A percentile compares a stretch with the other conserved stretches of the same genome.
Evolutionary conservation across 2,797 vertebrate species (phyloP).

Genomic region (Hypotaenidia okinawae): DNA sequence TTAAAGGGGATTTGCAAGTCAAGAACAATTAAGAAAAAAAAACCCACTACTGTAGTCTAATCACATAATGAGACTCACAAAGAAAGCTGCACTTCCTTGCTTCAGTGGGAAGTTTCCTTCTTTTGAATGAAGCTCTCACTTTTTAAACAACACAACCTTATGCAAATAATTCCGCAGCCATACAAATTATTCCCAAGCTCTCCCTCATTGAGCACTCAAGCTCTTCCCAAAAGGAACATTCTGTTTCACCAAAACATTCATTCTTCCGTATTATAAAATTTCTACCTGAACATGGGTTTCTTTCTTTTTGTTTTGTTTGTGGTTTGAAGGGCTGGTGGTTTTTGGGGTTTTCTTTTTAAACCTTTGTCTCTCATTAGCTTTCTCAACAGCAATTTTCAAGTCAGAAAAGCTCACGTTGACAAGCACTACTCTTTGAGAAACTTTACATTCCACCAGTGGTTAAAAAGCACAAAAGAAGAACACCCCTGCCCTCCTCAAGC

Average conservation of each 20-base stretch:
- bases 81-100: constrained; percentile 9
- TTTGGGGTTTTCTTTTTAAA: background rate
- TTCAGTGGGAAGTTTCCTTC: background rate
- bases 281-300: background rate
- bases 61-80: background rate
- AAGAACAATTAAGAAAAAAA: background rate
- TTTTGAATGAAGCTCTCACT: background rate
- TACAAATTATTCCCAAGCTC: background rate
- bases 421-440: background rate
- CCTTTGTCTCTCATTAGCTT: background rate
- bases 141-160: background rate
- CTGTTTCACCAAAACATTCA: rapidly evolving
- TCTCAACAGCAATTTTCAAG: background rate
- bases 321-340: constrained; percentile 19
- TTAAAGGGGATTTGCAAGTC: background rate
- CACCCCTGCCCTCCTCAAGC: background rate
- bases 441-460: background rate
- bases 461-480: background rate
- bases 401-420: background rate
- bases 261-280: background rate
- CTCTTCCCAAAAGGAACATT: background rate
- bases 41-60: background rate
- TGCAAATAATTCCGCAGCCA: constrained; percentile 7
- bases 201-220: background rate
- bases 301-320: background rate